phyloP scores from a whole-genome alignment of 35 echinoderm and acorn worm genomes.

The Patiria miniata region DNA sequence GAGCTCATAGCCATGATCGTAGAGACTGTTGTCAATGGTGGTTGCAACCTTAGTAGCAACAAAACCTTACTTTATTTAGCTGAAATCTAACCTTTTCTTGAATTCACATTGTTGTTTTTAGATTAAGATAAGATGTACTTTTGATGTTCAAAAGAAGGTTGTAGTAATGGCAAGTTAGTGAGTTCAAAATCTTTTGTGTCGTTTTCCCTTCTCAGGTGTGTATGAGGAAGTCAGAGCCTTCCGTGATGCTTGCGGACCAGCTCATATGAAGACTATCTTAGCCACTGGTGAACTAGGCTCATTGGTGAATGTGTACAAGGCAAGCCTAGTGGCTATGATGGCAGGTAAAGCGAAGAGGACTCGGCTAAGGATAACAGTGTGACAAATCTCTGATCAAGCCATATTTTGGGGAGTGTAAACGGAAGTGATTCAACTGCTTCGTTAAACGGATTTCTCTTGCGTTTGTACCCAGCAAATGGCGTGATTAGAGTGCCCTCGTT shows the following conservation, averaged over 20 bases:
- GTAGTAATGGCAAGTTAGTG: too few relatives aligned
- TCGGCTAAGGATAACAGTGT: too few relatives aligned
- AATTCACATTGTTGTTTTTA: not conserved
- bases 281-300: constrained; percentile 86
- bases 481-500: too few relatives aligned
- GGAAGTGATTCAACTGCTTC: too few relatives aligned
- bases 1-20: too few relatives aligned
- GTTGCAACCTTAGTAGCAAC: too few relatives aligned
- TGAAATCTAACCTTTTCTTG: not conserved
- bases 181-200: not conserved
- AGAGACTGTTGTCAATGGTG: too few relatives aligned
- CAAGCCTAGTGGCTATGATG: constrained; percentile 96
- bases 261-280: constrained; percentile 90
- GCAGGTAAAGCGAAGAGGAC: constrained; percentile 82
- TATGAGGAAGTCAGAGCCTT: constrained; percentile 91
- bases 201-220: constrained; percentile 51
- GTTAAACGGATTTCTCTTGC: too few relatives aligned
- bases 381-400: too few relatives aligned
- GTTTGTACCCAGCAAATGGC: too few relatives aligned
- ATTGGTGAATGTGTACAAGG: constrained; percentile 90
- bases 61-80: not conserved
- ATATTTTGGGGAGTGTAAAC: too few relatives aligned
- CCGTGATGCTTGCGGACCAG: constrained; percentile 78
- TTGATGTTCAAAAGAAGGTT: not conserved
- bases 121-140: not conserved